Evolutionary conservation across 2,113 vertebrate genomes (phyloP).

Genomic region (Oryctolagus cuniculus): DNA sequence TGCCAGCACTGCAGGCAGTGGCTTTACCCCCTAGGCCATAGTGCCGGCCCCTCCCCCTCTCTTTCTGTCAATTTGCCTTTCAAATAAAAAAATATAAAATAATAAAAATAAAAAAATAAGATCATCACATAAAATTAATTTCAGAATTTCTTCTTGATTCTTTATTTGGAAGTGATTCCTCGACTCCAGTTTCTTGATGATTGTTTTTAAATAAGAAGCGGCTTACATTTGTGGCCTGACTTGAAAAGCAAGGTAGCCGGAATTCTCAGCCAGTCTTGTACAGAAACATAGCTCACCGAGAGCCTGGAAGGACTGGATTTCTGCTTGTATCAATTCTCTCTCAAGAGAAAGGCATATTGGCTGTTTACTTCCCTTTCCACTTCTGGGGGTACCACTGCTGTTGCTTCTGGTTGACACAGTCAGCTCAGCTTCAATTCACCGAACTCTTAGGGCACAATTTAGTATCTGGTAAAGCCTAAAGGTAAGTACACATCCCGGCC

Average conservation of each 20-base stretch:
- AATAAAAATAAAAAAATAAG: no score
- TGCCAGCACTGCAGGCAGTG: no score
- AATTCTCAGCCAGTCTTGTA: background rate
- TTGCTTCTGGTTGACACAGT: slow-evolving; percentile 64
- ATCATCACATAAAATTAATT: background rate
- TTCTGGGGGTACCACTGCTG: slow-evolving; percentile 31
- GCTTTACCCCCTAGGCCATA: no score
- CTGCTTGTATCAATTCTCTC: slow-evolving; percentile 55
- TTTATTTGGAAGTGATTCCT: background rate
- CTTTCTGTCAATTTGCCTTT: no score
- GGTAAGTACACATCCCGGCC: slow-evolving; percentile 68
- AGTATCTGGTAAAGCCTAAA: slow-evolving; percentile 78
- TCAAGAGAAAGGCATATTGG: slow-evolving; percentile 30
- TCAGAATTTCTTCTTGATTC: background rate
- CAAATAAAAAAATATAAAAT: no score
- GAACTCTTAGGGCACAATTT: slow-evolving; percentile 78
- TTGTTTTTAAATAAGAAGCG: slow-evolving; percentile 15
- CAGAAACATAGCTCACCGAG: background rate
- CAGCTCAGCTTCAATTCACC: slow-evolving; percentile 72
- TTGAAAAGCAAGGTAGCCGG: background rate
- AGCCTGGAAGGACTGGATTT: slow-evolving; percentile 35
- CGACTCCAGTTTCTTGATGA: slow-evolving; percentile 17
- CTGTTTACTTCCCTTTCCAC: slow-evolving; percentile 27
- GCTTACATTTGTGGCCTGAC: slow-evolving; percentile 18
- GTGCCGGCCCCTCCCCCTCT: no score